Conservation (phyloP, 2,888 invertebrate genomes). For the Phaedon cochleariae region DNA sequence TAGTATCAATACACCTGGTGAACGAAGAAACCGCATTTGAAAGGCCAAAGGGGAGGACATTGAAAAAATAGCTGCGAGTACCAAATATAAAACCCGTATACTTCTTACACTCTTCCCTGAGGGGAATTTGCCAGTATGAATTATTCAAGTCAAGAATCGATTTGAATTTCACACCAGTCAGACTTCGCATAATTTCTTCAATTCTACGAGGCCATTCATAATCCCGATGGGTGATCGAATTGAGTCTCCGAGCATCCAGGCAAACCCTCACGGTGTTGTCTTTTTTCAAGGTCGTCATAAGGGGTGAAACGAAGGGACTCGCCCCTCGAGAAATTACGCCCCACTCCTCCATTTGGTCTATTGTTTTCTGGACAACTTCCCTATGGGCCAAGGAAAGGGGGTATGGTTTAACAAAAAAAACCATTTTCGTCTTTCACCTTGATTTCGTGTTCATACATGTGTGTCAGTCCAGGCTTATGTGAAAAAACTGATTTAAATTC, state of each 20-base stretch:
- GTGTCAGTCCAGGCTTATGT: too few species aligned
- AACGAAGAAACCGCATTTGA: background rate
- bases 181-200: too few species aligned
- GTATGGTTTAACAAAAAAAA: slow-evolving; percentile 5
- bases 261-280: too few species aligned
- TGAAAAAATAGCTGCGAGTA: background rate
- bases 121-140: too few species aligned
- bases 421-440: background rate
- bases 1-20: background rate
- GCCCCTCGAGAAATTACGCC: background rate
- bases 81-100: slow-evolving; percentile 4
- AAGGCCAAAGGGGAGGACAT: background rate
- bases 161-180: too few species aligned
- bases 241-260: too few species aligned
- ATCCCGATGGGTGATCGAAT: too few species aligned
- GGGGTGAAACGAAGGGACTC: background rate
- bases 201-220: too few species aligned
- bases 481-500: too few species aligned
- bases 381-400: background rate
- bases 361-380: background rate
- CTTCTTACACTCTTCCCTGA: too few species aligned
- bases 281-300: too few species aligned
- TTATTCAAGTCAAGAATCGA: too few species aligned
- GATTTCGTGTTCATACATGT: background rate
- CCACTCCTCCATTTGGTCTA: background rate